Base-by-base conservation (phyloP, 2,113 vertebrate species). In the Zosterops lateralis region DNA sequence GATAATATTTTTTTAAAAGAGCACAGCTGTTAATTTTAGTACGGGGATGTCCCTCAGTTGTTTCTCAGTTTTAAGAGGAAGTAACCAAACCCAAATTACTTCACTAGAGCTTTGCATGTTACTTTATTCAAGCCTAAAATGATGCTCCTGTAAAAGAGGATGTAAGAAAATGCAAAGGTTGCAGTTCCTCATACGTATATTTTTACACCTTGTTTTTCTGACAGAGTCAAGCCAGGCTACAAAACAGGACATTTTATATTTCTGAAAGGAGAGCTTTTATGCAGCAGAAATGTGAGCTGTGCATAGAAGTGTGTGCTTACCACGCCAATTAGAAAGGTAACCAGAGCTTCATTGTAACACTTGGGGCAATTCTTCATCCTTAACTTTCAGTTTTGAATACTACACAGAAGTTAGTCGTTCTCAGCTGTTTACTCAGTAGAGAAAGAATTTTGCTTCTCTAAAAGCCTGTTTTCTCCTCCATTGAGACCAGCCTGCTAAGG, bases 291-390 rank as follows among this genome's bases (percentile, higher is more conserved):
- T 74, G n/a, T 51, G 80, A 92, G 51, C 68, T 84, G 16, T 74
- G 60, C 34, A 28, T 29, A 32, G 38, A 66, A 76, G 31, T 10
- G 20, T 0, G 0, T 8, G 10, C 17, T 87, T 50, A 12, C 7
- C 2, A 1, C 60, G 34, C 22, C 8, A 31, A 40, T 89, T 60
- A 78, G 44, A 61, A 67, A 48, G 12, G 61, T 61, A 82, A 87
- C 48, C 48, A 51, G 81, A 84, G 44, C 61, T 89, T 64, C 56
- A 17, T 4, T 70, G 31, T 86, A 74, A 44, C 20, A 25, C 9
- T 5, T 28, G 57, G 51, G 40, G 74, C 45, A 76, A 24, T 65
- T 72, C 82, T 87, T 75, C 36, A 34, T 72, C 93, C 54, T 68
- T 42, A 51, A 26, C 48, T 74, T 78, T 51, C 60, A 38, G 17